Evolutionary conservation across 2,797 vertebrate species (phyloP).

Genomic region (Melanogrammus aeglefinus): DNA sequence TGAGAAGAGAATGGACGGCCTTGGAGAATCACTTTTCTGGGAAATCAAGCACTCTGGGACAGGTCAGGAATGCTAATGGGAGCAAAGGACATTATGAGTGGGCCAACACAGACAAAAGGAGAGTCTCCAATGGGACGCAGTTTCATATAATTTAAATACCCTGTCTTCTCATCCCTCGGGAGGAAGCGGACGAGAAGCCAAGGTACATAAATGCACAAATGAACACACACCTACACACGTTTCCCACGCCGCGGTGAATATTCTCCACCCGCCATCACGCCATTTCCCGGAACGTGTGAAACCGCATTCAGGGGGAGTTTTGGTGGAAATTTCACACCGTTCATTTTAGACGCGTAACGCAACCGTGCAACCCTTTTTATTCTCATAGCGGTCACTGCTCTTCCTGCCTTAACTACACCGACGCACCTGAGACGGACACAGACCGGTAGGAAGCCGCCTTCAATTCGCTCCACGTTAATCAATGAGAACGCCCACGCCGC

Average conservation of each 20-base stretch:
- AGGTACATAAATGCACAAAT: slow-evolving; percentile 62
- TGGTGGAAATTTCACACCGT: slow-evolving; percentile 30
- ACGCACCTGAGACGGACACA: too few species aligned
- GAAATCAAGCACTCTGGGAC: slow-evolving; percentile 62
- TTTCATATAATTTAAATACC: slow-evolving; percentile 67
- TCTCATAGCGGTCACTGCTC: neutral
- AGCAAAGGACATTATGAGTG: slow-evolving; percentile 51
- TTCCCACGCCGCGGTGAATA: slow-evolving; percentile 58
- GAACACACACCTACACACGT: slow-evolving; percentile 22
- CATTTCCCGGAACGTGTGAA: slow-evolving; percentile 53
- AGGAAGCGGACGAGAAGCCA: slow-evolving; percentile 57
- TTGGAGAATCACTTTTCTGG: slow-evolving; percentile 48
- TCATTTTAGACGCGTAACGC: slow-evolving; percentile 13
- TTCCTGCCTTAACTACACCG: neutral
- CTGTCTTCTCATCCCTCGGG: slow-evolving; percentile 44
- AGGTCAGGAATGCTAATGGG: slow-evolving; percentile 58
- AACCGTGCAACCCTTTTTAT: neutral
- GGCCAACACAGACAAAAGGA: slow-evolving; percentile 74
- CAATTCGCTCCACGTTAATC: too few species aligned
- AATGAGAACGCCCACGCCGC: too few species aligned
- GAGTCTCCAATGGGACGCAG: slow-evolving; percentile 61
- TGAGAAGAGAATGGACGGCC: slow-evolving; percentile 30
- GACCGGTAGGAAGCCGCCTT: too few species aligned
- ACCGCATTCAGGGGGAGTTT: slow-evolving; percentile 59
- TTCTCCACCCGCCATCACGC: slow-evolving; percentile 46